Conservation (phyloP, 2,888 invertebrate species). For the Synergus laeviventris region DNA sequence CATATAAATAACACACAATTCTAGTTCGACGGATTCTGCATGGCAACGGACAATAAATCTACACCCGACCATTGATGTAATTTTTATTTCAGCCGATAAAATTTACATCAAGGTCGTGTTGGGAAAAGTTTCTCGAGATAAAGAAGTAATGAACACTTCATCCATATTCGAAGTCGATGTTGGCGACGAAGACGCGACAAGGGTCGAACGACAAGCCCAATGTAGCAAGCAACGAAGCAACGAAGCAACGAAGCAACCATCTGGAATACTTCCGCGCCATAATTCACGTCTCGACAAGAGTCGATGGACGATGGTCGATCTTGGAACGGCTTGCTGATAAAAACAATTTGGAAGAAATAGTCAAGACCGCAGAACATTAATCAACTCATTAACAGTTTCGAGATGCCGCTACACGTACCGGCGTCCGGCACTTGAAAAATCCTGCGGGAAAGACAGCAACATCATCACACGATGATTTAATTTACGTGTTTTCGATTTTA, state of each 20-base stretch:
- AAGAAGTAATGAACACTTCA: constrained; percentile 15
- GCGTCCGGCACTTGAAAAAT: constrained; percentile 41
- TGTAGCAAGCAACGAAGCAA: constrained; percentile 46
- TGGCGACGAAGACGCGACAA: constrained; percentile 44
- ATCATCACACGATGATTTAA: constrained; percentile 34
- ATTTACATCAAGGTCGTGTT: constrained; percentile 26
- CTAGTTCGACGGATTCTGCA: background rate
- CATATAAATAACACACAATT: background rate
- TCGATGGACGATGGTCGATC: constrained; percentile 44
- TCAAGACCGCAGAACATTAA: constrained; percentile 63
- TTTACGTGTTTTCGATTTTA: background rate
- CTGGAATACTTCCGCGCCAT: constrained; percentile 54
- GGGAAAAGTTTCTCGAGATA: constrained; percentile 23
- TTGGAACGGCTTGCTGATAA: constrained; percentile 54
- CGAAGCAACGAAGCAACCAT: constrained; percentile 42
- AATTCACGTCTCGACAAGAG: constrained; percentile 55
- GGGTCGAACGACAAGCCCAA: constrained; percentile 47
- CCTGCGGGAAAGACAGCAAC: constrained; percentile 16
- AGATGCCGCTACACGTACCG: constrained; percentile 52
- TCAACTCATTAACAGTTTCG: constrained; percentile 59
- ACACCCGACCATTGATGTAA: background rate
- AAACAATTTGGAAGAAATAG: constrained; percentile 62
- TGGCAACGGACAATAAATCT: background rate
- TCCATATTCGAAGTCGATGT: constrained; percentile 40
- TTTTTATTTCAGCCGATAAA: constrained; percentile 4